Evolutionary conservation across 2,113 vertebrate genomes (phyloP).

Genomic region (Macquaria ambigua): DNA sequence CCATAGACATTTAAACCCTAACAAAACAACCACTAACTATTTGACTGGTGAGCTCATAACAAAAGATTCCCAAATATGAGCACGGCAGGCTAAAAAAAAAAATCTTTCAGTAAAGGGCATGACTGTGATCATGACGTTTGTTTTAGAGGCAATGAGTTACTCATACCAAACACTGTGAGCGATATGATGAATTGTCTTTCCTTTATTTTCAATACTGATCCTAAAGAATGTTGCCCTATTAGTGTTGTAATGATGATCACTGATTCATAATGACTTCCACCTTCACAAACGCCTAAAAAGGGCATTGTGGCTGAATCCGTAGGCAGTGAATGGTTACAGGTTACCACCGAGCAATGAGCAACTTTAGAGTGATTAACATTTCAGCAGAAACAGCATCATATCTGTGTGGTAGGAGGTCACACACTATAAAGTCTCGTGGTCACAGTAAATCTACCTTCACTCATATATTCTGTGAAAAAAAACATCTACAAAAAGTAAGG

Average conservation of each 20-base stretch:
- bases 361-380: constrained; percentile 9
- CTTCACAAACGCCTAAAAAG: constrained; percentile 32
- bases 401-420: not conserved
- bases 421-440: not conserved
- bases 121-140: not conserved
- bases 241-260: not conserved
- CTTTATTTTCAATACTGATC: not conserved
- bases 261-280: constrained; percentile 35
- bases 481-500: not conserved
- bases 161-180: not conserved
- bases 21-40: not conserved
- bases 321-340: constrained; percentile 13
- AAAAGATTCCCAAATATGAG: constrained; percentile 8
- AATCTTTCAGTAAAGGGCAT: not conserved
- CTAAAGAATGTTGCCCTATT: not conserved
- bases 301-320: constrained; percentile 38
- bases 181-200: not conserved
- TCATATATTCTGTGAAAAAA: not conserved
- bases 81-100: no score
- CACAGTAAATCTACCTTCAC: not conserved
- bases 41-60: not conserved
- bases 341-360: constrained; percentile 5
- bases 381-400: constrained; percentile 21
- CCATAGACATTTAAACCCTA: not conserved
- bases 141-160: not conserved